Evolutionary conservation across 2,888 invertebrate genomes (phyloP).

Genomic region (Agrochola lota): DNA sequence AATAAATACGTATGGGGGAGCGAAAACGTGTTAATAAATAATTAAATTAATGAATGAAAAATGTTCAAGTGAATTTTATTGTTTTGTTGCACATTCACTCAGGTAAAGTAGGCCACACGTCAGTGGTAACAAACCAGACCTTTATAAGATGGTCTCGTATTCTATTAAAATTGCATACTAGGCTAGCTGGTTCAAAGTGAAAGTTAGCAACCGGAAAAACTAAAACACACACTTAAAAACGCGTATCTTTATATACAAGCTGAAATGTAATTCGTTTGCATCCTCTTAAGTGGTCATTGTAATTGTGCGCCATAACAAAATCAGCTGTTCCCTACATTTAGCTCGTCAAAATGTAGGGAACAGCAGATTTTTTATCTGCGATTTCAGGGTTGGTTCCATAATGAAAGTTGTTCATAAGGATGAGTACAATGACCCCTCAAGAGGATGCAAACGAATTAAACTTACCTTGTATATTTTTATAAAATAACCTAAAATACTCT

Average conservation of each 20-base stretch:
- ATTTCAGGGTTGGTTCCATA: no score
- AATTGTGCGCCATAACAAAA: no score
- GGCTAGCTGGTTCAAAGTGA: background rate
- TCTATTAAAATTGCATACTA: background rate
- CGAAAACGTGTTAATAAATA: constrained; percentile 75
- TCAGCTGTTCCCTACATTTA: no score
- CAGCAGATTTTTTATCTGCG: no score
- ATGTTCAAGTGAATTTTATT: constrained; percentile 27
- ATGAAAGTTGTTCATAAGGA: no score
- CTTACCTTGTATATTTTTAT: background rate
- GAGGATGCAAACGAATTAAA: no score
- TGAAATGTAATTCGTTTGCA: no score
- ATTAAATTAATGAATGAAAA: constrained; percentile 69
- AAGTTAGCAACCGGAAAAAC: background rate
- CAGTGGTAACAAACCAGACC: background rate
- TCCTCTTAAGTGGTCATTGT: no score
- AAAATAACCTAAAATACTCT: background rate
- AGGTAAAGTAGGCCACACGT: background rate
- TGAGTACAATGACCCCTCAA: no score
- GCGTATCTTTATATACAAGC: no score
- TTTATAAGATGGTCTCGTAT: background rate
- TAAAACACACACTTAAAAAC: background rate
- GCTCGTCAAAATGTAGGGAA: no score
- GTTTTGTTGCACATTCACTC: constrained; percentile 1
- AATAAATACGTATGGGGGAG: constrained; percentile 75